Evolutionary conservation across 1,140 invertebrate genomes (phyloP), one percentile per base, ranked within the genome.

Genomic region (Linepithema humile): DNA sequence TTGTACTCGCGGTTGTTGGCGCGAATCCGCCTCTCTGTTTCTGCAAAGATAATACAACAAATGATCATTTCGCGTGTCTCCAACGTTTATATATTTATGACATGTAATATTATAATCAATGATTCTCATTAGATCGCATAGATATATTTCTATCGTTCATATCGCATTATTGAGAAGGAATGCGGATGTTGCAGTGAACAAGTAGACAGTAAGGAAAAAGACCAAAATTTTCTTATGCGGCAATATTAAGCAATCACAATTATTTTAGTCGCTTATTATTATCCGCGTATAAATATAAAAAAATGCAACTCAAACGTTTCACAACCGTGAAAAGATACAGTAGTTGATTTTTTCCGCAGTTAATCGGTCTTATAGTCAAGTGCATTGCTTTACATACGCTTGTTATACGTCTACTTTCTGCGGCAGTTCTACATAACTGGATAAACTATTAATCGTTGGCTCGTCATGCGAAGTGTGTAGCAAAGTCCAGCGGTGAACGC

Each of bases 1-100:
- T 99, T 99, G 95, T 97, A 99, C 92, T 97, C 96, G 93, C 97
- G 96, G 95, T 99, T 98, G 95, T 99, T 99, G 90, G 98, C 98
- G 95, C 97, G 97, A 92, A 99, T 99, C 95, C 97, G 96, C 95
- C 99, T 96, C 96, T 99, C 98, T 95, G 97, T 96, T 95, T 98
- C 98, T 98, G 96, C 86, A 97, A 97, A 95, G 95, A 93, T 93
- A 94, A 93, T 85, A 64, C 29, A 48, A 29, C 10, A 40, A 40
- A 64, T 9, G 38, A 20, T 38, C 12, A 55, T 17, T 35, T 29
- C 43, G 43, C 43, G 43, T 45, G 43, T 45, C 43, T 45, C 43
- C 15, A 15, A 35, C 26, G 9, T 32, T 15, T n/a, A n/a, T 43
- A 20, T 48, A 45, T 43, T 26, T 45, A 10, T 3, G 6, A 0